Evolutionary conservation across 2,797 vertebrate species (phyloP).

Genomic region (Muraenolepis orangiensis): DNA sequence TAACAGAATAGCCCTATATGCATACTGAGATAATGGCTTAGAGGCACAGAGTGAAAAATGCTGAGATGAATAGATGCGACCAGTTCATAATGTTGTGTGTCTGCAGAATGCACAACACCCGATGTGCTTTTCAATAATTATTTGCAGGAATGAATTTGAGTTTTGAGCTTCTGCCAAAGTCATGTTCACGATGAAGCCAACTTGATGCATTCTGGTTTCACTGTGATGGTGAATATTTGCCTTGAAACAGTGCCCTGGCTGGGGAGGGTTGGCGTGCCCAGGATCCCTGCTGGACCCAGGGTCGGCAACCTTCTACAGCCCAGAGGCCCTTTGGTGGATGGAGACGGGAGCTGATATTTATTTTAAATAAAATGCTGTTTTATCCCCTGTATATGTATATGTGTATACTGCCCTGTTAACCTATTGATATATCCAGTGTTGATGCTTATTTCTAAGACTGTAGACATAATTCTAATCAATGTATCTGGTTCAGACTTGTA

Average conservation of each 20-base stretch:
- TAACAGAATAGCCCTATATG: not conserved
- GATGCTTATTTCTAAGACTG: too few species aligned
- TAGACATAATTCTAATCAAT: too few species aligned
- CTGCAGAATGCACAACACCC: not conserved
- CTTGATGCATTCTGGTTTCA: not conserved
- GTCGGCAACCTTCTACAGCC: too few species aligned
- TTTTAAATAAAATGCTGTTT: too few species aligned
- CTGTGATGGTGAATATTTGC: not conserved
- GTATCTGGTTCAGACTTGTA: too few species aligned
- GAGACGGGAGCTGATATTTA: too few species aligned
- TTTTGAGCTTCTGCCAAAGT: not conserved
- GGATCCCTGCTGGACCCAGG: too few species aligned
- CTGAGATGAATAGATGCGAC: not conserved
- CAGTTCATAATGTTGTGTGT: conserved; percentile 1
- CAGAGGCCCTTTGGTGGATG: too few species aligned
- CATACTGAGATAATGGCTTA: conserved; percentile 14
- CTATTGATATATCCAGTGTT: too few species aligned
- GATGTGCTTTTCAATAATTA: not conserved
- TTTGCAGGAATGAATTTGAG: not conserved
- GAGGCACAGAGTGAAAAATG: not conserved
- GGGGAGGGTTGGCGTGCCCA: not conserved
- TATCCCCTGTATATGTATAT: too few species aligned
- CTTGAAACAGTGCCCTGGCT: not conserved
- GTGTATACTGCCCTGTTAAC: too few species aligned
- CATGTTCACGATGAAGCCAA: not conserved